Percentiles rank a stretch among this genome's conserved stretches.
Evolutionary conservation across 2,113 vertebrate species (phyloP).

Genomic region (Odocoileus virginianus): DNA sequence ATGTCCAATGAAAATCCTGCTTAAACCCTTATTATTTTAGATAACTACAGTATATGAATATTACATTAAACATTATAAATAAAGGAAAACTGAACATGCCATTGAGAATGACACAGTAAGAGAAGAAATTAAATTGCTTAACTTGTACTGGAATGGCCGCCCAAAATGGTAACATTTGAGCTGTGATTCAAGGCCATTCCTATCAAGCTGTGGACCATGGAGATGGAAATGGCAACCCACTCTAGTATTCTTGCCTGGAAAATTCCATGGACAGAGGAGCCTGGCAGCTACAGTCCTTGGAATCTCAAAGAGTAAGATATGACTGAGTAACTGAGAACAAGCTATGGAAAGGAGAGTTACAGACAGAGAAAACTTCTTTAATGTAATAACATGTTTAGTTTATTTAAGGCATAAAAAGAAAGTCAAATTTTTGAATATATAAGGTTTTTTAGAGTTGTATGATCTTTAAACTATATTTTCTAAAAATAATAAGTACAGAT

Average conservation of each 20-base stretch:
- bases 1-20: not conserved
- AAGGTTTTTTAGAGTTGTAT: not conserved
- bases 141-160: not conserved
- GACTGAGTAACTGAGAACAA: not conserved
- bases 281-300: not conserved
- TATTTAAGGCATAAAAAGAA: not conserved
- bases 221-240: not conserved
- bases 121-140: not conserved
- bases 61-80: not conserved
- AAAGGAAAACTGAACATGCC: not conserved
- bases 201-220: not conserved
- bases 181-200: not conserved
- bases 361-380: not conserved
- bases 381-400: not conserved
- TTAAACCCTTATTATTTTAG: not conserved
- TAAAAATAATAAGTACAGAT: not conserved
- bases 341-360: not conserved
- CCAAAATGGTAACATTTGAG: not conserved
- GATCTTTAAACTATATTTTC: not conserved
- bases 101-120: not conserved
- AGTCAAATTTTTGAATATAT: not conserved
- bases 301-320: not conserved
- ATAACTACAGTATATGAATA: not conserved
- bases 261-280: not conserved
- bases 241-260: not conserved